Conservation (phyloP, 2,888 invertebrate genomes). For the Xanthostigma xanthostigma region DNA sequence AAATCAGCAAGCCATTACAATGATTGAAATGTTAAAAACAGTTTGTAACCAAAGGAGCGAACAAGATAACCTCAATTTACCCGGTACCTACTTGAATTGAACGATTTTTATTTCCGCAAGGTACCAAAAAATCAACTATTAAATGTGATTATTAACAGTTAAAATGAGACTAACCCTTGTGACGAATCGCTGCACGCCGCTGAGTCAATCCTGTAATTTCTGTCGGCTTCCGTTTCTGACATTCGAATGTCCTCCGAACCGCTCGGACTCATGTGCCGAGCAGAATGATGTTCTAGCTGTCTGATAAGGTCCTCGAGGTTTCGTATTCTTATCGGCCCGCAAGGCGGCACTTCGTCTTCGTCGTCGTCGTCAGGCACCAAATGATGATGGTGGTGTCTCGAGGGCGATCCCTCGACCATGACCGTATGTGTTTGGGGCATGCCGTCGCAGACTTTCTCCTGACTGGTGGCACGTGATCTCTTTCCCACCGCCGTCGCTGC, state of each 20-base stretch:
- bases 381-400: conserved; percentile 25
- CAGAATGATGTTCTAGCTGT: conserved; percentile 74
- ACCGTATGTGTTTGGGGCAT: conserved; percentile 40
- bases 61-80: too few species aligned
- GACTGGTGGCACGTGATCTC: conserved; percentile 33
- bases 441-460: conserved; percentile 62
- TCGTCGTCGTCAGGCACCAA: conserved; percentile 26
- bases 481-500: conserved; percentile 35
- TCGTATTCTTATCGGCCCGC: conserved; percentile 76
- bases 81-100: too few species aligned
- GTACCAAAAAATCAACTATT: neutral
- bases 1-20: neutral
- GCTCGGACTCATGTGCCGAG: conserved; percentile 77
- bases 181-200: conserved; percentile 57
- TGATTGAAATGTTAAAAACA: neutral
- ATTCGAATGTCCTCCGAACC: conserved; percentile 80
- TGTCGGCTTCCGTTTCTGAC: conserved; percentile 80
- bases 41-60: neutral
- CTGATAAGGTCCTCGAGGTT: conserved; percentile 83
- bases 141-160: neutral
- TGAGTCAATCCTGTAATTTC: conserved; percentile 71
- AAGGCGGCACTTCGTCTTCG: conserved; percentile 61
- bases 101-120: neutral
- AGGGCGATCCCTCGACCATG: conserved; percentile 27
- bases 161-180: conserved; percentile 39